A percentile compares a stretch with the other conserved stretches of the same genome.
Evolutionary conservation across 2,113 vertebrate species (phyloP).

Genomic region (Aix galericulata): DNA sequence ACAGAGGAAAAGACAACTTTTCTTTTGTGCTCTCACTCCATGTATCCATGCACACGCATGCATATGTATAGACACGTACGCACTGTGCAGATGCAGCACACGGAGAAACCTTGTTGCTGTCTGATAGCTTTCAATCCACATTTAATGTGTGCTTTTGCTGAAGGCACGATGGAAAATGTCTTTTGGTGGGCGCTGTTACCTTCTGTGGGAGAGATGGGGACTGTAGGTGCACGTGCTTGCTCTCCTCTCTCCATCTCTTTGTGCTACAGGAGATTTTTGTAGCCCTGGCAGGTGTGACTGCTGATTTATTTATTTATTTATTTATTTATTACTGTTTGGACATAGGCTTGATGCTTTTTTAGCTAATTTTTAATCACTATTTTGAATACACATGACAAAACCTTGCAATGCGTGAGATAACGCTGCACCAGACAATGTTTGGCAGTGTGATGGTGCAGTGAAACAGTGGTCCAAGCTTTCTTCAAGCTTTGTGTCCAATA

Average conservation of each 20-base stretch:
- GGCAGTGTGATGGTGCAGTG: background rate
- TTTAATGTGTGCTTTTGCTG: rapidly evolving
- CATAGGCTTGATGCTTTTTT: background rate
- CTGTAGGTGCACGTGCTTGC: rapidly evolving
- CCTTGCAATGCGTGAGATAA: no score
- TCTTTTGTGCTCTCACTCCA: no score
- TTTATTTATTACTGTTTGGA: no score
- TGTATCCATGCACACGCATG: no score
- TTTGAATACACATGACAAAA: background rate
- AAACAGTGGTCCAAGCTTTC: background rate
- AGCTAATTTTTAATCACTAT: background rate
- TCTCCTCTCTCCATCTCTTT: background rate
- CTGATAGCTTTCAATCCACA: rapidly evolving
- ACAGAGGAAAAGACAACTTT: background rate
- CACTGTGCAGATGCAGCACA: rapidly evolving
- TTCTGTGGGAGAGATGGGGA: background rate
- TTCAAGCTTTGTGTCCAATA: background rate
- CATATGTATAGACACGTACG: rapidly evolving
- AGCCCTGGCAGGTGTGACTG: background rate
- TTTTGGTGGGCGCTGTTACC: rapidly evolving
- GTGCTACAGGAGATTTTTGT: background rate
- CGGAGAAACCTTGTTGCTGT: background rate
- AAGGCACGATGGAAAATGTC: background rate
- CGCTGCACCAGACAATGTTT: background rate
- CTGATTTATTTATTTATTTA: no score